Base-by-base conservation (phyloP, 2,888 invertebrate genomes). In the Eustalomyia histrio region DNA sequence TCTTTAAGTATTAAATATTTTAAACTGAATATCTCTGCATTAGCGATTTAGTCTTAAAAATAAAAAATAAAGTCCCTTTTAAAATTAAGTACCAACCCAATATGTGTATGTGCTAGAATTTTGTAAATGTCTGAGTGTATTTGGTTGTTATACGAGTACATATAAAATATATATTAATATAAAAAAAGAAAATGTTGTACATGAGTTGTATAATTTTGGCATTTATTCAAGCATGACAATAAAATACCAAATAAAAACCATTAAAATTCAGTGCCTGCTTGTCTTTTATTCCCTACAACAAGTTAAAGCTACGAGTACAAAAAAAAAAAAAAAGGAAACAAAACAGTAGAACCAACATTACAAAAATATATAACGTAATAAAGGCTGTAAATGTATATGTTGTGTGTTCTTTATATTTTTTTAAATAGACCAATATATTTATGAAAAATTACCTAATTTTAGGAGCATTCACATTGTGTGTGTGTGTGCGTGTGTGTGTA, bases 181-280 rank as follows among this genome's bases (percentile, higher is more conserved):
- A 12, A 39, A 39, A 12, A 39, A n/a, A 12, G 39, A 12, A 39
- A 12, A 29, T 39, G 29, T 29, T 29, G 29, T 7, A 29, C 29
- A 39, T 39, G 39, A 39, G 43, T 47, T 47, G 43, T 74, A 74
- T 76, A 78, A 79, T 73, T 83, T 83, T 74, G 79, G 73, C 79
- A 81, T 83, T 81, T 81, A 76, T 81, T 81, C 83, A 76, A 65
- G 81, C 80, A 83, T 80, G 69, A 79, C 76, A 81, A 81, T 81
- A 83, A 83, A 81, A 83, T 76, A 65, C 79, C 80, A 73, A 68
- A 83, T 71, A 83, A 76, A 79, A 76, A 65, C 72, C 61, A 71
- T 68, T 68, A 68, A 68, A 68, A 68, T 68, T 68, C 57, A 57
- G 43, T 43, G 65, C 50, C 52, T 60, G 58, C 16, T 14, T 55